phyloP scores from a whole-genome alignment of 2,113 vertebrate species.

The Laticauda laticaudata region DNA sequence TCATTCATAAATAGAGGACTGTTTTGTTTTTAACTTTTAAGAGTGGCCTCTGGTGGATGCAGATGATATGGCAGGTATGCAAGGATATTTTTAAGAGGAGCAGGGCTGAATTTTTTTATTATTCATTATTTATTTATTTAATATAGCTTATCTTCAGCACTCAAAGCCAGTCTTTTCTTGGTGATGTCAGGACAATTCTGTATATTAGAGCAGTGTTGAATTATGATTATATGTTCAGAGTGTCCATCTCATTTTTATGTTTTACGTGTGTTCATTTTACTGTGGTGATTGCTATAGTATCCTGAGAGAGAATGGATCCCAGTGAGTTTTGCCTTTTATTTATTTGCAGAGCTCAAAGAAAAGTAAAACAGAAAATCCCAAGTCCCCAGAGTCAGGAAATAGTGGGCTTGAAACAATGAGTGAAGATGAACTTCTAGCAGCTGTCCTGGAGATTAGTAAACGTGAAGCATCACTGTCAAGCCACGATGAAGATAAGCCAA shows the following conservation, averaged over 20 bases:
- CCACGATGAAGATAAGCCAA: slow-evolving; percentile 82
- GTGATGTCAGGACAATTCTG: neutral
- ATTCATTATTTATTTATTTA: neutral
- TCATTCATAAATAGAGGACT: neutral
- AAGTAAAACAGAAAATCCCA: slow-evolving; percentile 66
- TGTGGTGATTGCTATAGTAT: neutral
- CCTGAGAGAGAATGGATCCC: neutral
- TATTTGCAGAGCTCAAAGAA: slow-evolving; percentile 67
- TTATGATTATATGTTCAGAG: neutral
- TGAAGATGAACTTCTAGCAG: slow-evolving; percentile 91
- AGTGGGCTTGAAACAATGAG: slow-evolving; percentile 82
- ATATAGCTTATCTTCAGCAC: neutral
- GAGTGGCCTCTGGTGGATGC: neutral
- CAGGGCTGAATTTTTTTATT: neutral
- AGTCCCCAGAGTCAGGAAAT: slow-evolving; percentile 60
- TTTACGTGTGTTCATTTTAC: neutral
- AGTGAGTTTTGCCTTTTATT: slow-evolving; percentile 36
- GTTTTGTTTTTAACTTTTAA: neutral
- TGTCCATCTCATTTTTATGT: neutral
- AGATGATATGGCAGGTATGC: neutral
- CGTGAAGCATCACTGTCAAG: slow-evolving; percentile 73
- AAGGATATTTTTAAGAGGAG: neutral
- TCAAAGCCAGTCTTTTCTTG: neutral
- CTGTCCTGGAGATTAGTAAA: slow-evolving; percentile 90
- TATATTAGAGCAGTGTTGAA: neutral